Base-by-base conservation (phyloP, 2,113 vertebrate species). In the Gracilinanus agilis region DNA sequence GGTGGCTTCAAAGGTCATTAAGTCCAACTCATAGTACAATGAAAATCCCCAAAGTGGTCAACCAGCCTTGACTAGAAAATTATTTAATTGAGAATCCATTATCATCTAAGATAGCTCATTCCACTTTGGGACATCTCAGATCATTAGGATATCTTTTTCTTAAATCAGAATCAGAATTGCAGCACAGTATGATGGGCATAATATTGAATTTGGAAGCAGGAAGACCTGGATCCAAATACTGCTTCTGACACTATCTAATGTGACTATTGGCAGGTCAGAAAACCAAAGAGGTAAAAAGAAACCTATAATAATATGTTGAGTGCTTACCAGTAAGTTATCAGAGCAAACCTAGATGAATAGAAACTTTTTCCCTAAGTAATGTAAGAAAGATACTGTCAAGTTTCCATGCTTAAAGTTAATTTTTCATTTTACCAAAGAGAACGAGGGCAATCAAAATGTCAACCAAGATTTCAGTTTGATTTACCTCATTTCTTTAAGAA, bases 351-450 rank as follows among this genome's bases (percentile, higher is more conserved):
- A 83, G n/a, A 40, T 83, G 19, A 40, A 23, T 40, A 83, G 67
- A 40, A 83, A 83, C 67, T 40, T 83, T 40, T 19, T 83, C n/a
- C 16, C 23, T 40, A 23, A 6, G 16, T 21, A 53, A 90, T 27
- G 88, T 53, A 90, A 90, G 11, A 53, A 97, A 96, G 88, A 55
- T 95, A 91, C 94, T 95, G 97, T 98, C 96, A 97, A 96, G 97
- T 98, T 98, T 98, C 98, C 95, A 98, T 98, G 95, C 95, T 94
- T 96, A 95, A 97, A 97, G 97, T 98, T 98, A 98, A 98, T 98
- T 98, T 98, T 98, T 98, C 96, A 98, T 98, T 98, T 98, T 93
- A 89, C 90, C 0, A 0, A 96, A 97, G 95, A 98, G 97, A 95
- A 94, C 83, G 94, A 97, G 95, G 0, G 49, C 90, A 96, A 97